Conservation (phyloP, 1,140 invertebrate species). For the Dinoponera quadriceps region DNA sequence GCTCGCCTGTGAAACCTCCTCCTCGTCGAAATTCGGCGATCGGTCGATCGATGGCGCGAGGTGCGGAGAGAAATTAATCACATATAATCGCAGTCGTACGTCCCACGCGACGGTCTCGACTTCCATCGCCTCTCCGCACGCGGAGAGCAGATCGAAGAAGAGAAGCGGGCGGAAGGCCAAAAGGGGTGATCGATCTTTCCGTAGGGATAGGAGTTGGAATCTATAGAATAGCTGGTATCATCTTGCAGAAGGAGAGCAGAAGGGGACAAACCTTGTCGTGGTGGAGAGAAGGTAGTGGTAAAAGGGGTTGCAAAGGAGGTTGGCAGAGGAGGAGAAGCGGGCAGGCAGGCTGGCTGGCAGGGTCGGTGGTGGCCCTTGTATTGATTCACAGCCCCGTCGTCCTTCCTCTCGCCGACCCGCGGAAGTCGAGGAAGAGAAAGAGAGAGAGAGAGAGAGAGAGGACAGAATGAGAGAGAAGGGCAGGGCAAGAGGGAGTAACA, state of each 20-base stretch:
- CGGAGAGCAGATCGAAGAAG: constrained; percentile 16
- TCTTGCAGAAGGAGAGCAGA: constrained; percentile 59
- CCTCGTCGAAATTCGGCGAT: constrained; percentile 35
- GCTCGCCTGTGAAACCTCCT: neutral
- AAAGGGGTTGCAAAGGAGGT: constrained; percentile 52
- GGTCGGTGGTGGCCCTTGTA: constrained; percentile 80
- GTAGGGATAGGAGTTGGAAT: constrained; percentile 45
- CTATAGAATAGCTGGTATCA: constrained; percentile 65
- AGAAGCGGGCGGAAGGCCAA: constrained; percentile 20
- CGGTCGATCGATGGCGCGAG: neutral
- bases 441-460: neutral
- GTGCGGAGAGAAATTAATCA: constrained; percentile 52
- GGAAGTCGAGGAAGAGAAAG: constrained; percentile 30
- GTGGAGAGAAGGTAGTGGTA: constrained; percentile 36
- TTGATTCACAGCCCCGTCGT: constrained; percentile 80
- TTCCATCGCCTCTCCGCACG: constrained; percentile 37
- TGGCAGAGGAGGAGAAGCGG: constrained; percentile 36
- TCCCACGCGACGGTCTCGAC: constrained; percentile 53
- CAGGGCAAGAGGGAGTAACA: neutral
- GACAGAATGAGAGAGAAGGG: neutral
- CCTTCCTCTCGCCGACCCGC: constrained; percentile 65
- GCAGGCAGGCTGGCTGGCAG: constrained; percentile 64
- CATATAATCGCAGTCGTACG: constrained; percentile 37
- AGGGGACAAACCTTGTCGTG: constrained; percentile 52
- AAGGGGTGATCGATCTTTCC: constrained; percentile 43